Base-by-base conservation (phyloP, 2,113 vertebrate species). In the Suricata suricatta region DNA sequence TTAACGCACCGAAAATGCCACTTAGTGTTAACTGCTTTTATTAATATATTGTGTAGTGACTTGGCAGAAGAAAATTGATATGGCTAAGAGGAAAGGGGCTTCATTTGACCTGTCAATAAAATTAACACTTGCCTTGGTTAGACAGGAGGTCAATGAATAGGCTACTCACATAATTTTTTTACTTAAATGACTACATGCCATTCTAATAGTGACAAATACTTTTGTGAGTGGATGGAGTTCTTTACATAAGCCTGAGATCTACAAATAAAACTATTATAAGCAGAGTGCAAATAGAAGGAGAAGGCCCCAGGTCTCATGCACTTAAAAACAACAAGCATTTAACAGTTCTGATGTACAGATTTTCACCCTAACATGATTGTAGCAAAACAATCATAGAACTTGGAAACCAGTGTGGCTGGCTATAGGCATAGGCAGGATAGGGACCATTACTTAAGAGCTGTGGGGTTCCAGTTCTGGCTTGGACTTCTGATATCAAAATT, bases 241-340 rank as follows among this genome's bases (percentile, higher is more conserved):
- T 95, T 97, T 80, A 17, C 31, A 38, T 90, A 98, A 79, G 76
- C 97, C 96, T 97, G 90, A 98, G 91, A 92, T 7, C 38, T 97
- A 96, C 97, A 98, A 96, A 97, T 71, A 97, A 97, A 98, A 97
- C 57, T 92, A 92, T 80, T 85, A 85, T 90, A 97, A 97, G 96
- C 93, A 96, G 96, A 98, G 88, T 97, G 95, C 96, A 97, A 92
- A 90, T 97, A 92, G 7, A 54, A 97, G 96, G 92, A 97, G 93
- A 96, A 98, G 92, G 97, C 92, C 93, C 57, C 86, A 93, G 90
- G 87, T 97, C 92, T 97, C 98, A 97, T 98, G 98, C 96, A 95
- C 92, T 96, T 97, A 90, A 87, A 96, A 97, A 96, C 69, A 96
- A 90, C 95, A 93, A 96, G 69, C 96, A 93, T 95, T 97, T 87